Base-by-base conservation (phyloP, 2,797 vertebrate genomes). In the Sphenodon punctatus region DNA sequence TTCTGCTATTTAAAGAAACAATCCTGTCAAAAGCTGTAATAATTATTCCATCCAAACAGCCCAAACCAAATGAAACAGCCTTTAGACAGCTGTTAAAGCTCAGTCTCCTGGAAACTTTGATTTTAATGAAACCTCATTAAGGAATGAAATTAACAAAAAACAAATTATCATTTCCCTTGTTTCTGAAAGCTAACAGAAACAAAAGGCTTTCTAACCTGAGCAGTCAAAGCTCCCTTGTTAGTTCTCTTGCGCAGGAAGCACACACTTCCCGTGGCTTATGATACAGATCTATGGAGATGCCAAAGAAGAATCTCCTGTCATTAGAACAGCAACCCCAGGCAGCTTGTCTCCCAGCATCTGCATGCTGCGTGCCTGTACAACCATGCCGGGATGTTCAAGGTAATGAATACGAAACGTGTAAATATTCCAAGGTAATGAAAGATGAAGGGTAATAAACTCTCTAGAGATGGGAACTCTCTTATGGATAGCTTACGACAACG, bases 141-240 rank as follows among this genome's bases (percentile, higher is more conserved):
- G 89, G 85, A 93, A 94, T 95, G 93, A 94, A 95, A 96, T 96
- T 95, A 96, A 95, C 93, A 96, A 94, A 95, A 94, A 95, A 93
- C 93, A 95, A 94, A 95, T 95, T 88, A 93, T 94, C 93, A 95
- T 95, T 95, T 94, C 93, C 95, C 95, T 95, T 96, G 93, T 95
- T 95, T 95, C 92, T 90, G 93, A 95, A 94, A 94, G 90, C 90
- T 80, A 90, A 95, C 88, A 90, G 92, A 94, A 94, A 95, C 93
- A 95, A 96, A 94, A 90, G 87, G 67, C 84, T 92, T 91, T 92
- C 90, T 91, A 95, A 89, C 87, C 70, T 91, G 87, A 89, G 90
- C 90, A 88, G 90, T 86, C 82, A 89, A 85, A 80, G 77, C 74
- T 93, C 88, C 72, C 88, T 66, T 36, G 55, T 93, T 87, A 36